Conservation (phyloP, 2,888 invertebrate genomes). For the Caenorhabditis auriculariae region DNA sequence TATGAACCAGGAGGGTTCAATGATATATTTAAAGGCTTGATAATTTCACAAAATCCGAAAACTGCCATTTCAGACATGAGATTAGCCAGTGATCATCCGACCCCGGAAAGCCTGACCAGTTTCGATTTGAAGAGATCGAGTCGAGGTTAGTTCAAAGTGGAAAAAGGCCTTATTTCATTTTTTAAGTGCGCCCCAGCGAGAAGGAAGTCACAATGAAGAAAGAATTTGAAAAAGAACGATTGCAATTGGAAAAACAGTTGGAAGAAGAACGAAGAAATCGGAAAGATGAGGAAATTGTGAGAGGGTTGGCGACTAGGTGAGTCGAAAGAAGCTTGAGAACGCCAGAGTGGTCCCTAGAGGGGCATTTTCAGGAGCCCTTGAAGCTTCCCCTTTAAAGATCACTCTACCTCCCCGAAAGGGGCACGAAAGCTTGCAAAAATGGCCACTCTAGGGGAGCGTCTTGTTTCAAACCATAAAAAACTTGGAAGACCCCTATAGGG, state of each 20-base stretch:
- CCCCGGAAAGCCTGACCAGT: slow-evolving; percentile 7
- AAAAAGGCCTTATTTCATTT: background rate
- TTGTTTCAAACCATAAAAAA: too few species aligned
- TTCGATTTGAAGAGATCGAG: slow-evolving; percentile 14
- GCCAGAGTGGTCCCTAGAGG: too few species aligned
- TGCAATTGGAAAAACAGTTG: slow-evolving; percentile 25
- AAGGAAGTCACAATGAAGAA: slow-evolving; percentile 8
- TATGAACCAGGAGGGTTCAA: too few species aligned
- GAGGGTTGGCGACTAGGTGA: slow-evolving; percentile 46
- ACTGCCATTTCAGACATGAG: slow-evolving; percentile 17
- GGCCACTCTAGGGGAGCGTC: too few species aligned
- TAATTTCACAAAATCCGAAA: too few species aligned
- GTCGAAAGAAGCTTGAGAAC: too few species aligned
- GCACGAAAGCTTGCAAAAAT: too few species aligned
- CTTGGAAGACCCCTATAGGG: too few species aligned
- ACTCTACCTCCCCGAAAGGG: too few species aligned
- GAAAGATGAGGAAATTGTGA: slow-evolving; percentile 48
- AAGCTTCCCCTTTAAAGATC: too few species aligned
- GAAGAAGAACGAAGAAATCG: slow-evolving; percentile 44
- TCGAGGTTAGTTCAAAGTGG: background rate
- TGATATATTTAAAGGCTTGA: too few species aligned
- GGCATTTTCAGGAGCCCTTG: too few species aligned
- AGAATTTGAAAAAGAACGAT: slow-evolving; percentile 26
- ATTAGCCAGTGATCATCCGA: slow-evolving; percentile 12
- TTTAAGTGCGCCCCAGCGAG: slow-evolving; percentile 17